A percentile compares a stretch with the other conserved stretches of the same genome.
These are phyloP conservation scores for Hedya salicella DNA, from an alignment of 2,888 invertebrate genomes.

Conservation along the genomic window DNA sequence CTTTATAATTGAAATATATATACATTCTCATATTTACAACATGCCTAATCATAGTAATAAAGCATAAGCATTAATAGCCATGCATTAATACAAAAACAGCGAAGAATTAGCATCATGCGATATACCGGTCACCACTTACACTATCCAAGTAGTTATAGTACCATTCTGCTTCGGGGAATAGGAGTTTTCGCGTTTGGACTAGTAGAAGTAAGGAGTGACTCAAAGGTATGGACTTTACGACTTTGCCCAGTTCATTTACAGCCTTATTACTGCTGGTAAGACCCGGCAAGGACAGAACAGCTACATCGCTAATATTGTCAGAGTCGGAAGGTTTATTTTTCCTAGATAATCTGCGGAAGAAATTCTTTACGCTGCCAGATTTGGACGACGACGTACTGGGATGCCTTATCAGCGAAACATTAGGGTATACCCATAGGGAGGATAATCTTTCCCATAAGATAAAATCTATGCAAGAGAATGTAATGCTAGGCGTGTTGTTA, in stretches of 20 bases:
- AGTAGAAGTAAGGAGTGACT: slow-evolving; percentile 71
- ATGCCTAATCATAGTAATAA: no score
- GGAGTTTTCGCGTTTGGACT: slow-evolving; percentile 70
- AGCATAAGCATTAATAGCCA: slow-evolving; percentile 46
- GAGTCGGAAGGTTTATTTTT: slow-evolving; percentile 58
- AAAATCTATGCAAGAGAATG: slow-evolving; percentile 71
- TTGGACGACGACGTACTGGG: slow-evolving; percentile 62
- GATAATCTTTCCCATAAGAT: slow-evolving; percentile 77
- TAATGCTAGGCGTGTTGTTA: slow-evolving; percentile 53
- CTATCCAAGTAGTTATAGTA: slow-evolving; percentile 80
- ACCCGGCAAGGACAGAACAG: slow-evolving; percentile 70
- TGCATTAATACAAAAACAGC: slow-evolving; percentile 54
- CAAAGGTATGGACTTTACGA: slow-evolving; percentile 69
- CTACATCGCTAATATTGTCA: slow-evolving; percentile 66
- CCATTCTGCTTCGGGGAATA: slow-evolving; percentile 77
- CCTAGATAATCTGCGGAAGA: slow-evolving; percentile 63
- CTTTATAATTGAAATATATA: background rate
- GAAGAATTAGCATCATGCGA: slow-evolving; percentile 44
- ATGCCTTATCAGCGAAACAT: slow-evolving; percentile 65
- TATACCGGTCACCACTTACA: slow-evolving; percentile 75
- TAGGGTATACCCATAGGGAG: slow-evolving; percentile 67
- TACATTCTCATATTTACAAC: background rate
- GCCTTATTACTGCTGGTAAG: slow-evolving; percentile 66
- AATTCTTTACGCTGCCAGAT: slow-evolving; percentile 63
- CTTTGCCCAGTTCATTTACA: slow-evolving; percentile 70